Evolutionary conservation across 2,113 vertebrate species (phyloP).

Genomic region (Azemiops feae): DNA sequence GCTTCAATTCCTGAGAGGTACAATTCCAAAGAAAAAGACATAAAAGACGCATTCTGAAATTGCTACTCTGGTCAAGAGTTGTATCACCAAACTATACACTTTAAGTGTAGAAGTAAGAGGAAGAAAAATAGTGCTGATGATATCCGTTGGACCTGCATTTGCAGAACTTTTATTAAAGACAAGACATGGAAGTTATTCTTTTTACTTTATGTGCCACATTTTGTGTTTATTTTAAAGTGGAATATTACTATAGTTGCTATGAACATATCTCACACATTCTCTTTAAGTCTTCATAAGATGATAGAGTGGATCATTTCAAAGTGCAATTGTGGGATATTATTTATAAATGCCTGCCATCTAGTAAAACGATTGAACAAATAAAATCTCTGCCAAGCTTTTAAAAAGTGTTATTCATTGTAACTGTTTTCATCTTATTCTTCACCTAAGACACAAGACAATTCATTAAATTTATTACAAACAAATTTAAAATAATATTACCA

Average conservation of each 20-base stretch:
- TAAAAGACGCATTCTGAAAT: constrained; percentile 22
- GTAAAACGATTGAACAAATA: not conserved
- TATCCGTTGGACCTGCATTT: not conserved
- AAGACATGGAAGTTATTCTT: not conserved
- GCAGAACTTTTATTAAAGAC: not conserved
- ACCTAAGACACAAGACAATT: not conserved
- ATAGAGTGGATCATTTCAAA: not conserved
- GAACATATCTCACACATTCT: not conserved
- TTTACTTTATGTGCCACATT: not conserved
- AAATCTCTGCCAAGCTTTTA: not conserved
- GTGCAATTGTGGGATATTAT: not conserved
- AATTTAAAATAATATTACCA: not conserved
- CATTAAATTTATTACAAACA: not conserved
- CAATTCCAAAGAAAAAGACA: not conserved
- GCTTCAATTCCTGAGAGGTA: constrained; percentile 8
- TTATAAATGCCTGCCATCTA: not conserved
- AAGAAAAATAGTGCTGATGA: not conserved
- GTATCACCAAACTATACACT: not conserved
- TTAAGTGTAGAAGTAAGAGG: not conserved
- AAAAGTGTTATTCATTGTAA: not conserved
- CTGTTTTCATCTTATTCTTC: not conserved
- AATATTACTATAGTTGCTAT: not conserved
- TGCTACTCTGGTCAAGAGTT: constrained; percentile 4
- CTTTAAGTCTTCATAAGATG: not conserved
- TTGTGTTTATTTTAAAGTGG: not conserved